A percentile compares a stretch with the other conserved stretches of the same genome.
These are phyloP conservation scores for Girardia tigrina DNA, from an alignment of 2,888 invertebrate species.

Conservation along the genomic window DNA sequence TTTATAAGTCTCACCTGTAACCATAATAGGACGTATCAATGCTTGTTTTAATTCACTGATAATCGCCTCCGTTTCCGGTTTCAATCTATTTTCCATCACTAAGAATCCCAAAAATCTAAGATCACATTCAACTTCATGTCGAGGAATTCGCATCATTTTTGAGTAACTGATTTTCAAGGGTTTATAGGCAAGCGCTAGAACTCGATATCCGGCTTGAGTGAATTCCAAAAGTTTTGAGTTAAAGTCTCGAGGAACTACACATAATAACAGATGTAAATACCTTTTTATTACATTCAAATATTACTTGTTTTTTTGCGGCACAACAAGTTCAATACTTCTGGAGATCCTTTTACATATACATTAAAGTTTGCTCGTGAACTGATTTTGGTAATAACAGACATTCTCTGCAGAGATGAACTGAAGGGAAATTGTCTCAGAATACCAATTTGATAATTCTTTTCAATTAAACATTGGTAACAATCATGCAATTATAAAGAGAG, in stretches of 20 bases:
- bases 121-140: constrained; percentile 59
- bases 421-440: constrained; percentile 69
- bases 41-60: constrained; percentile 66
- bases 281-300: no score
- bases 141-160: constrained; percentile 46
- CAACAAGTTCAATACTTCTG: constrained; percentile 72
- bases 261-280: no score
- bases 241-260: constrained; percentile 53
- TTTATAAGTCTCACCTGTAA: no score
- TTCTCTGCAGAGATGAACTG: constrained; percentile 67
- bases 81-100: constrained; percentile 82
- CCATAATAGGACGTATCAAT: constrained; percentile 79
- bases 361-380: constrained; percentile 63
- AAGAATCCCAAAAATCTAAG: constrained; percentile 72
- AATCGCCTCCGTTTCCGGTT: constrained; percentile 69
- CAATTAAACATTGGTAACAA: no score
- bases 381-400: constrained; percentile 69
- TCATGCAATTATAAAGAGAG: no score
- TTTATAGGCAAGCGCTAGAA: constrained; percentile 53
- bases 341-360: constrained; percentile 71
- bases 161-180: constrained; percentile 48
- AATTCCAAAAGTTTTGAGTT: constrained; percentile 51
- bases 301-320: constrained; percentile 61
- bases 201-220: constrained; percentile 53
- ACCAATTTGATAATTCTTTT: constrained; percentile 54